These are phyloP conservation scores for Menidia menidia DNA, from an alignment of 2,797 vertebrate genomes.

Conservation along the genomic window DNA sequence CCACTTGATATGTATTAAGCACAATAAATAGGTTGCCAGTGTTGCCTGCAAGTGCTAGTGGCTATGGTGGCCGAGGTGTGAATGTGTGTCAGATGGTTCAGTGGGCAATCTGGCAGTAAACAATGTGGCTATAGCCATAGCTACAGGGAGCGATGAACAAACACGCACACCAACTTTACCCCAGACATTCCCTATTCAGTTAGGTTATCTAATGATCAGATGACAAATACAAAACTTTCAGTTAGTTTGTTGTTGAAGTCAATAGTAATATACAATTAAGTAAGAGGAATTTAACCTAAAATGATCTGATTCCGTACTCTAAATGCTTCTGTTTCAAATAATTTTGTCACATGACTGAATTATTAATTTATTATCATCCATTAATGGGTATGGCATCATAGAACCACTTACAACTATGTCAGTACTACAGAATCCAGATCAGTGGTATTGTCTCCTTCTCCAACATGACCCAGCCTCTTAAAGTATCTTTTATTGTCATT, in stretches of 20 bases:
- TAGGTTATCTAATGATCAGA: neutral
- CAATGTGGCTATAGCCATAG: slow-evolving; percentile 75
- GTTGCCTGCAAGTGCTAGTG: slow-evolving; percentile 56
- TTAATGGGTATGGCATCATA: no score
- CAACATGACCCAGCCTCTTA: no score
- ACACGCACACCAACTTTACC: slow-evolving; percentile 18
- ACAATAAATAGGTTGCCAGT: slow-evolving; percentile 37
- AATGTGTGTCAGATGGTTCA: slow-evolving; percentile 96
- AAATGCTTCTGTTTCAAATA: neutral
- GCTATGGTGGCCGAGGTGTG: slow-evolving; percentile 90
- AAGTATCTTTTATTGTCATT: no score
- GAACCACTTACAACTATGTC: neutral
- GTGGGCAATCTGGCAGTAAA: slow-evolving; percentile 86
- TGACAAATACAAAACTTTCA: neutral
- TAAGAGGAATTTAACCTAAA: neutral
- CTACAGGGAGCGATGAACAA: slow-evolving; percentile 54
- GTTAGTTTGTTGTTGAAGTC: neutral
- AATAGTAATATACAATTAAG: neutral
- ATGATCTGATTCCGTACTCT: neutral
- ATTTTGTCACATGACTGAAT: neutral
- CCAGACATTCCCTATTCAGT: slow-evolving; percentile 2
- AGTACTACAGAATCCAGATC: no score
- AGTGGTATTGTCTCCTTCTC: neutral
- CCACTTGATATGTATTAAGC: neutral
- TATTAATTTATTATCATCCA: neutral